Conservation (phyloP, 2,113 vertebrate species). For the Vireo altiloquus region DNA sequence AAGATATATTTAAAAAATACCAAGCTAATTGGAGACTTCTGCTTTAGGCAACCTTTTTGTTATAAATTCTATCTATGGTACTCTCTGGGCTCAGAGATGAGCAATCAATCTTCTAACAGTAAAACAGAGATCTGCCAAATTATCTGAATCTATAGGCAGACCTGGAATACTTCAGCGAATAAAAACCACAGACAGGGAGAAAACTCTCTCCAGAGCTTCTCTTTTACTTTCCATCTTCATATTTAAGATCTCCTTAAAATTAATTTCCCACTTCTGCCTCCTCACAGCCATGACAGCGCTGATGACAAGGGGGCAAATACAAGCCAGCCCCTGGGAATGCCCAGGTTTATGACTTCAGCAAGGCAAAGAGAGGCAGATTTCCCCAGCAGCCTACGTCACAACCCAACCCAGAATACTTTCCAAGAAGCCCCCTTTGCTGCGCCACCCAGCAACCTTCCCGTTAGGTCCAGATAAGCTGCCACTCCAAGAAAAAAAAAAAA, state of each 20-base stretch:
- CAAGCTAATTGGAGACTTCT: neutral
- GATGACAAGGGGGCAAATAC: conserved; percentile 46
- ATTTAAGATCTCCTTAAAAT: neutral
- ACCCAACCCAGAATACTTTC: conserved; percentile 56
- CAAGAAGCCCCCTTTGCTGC: conserved; percentile 53
- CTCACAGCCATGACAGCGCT: neutral
- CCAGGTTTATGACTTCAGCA: conserved; percentile 27
- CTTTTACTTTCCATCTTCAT: neutral
- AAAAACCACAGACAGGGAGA: neutral
- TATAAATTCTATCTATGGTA: neutral
- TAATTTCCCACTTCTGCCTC: neutral
- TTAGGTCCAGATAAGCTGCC: conserved; percentile 1
- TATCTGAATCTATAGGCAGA: neutral
- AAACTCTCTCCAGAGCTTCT: neutral
- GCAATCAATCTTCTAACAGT: neutral
- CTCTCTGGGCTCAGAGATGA: neutral
- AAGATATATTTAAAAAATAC: neutral
- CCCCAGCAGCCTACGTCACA: conserved; percentile 35
- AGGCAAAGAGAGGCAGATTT: conserved; percentile 41
- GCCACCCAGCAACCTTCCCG: conserved; percentile 37
- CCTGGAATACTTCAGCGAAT: neutral
- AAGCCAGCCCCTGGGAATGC: neutral
- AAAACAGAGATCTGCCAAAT: neutral
- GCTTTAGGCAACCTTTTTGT: neutral
- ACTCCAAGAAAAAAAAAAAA: neutral